Evolutionary conservation across 1,140 invertebrate genomes (phyloP).

Genomic region (Apis mellifera): Amel_HAv3.1 CM009931.2:2585501-2586000

Average conservation of each 20-base stretch:
- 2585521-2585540: slow-evolving; percentile 51
- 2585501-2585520: slow-evolving; percentile 59
- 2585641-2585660: slow-evolving; percentile 47
- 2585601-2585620: slow-evolving; percentile 50
- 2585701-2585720: neutral
- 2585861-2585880: no score
- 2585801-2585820: no score
- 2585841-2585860: no score
- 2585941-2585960: slow-evolving; percentile 61
- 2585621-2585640: slow-evolving; percentile 29
- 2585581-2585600: slow-evolving; percentile 60
- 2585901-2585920: slow-evolving; percentile 53
- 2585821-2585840: no score
- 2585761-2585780: no score
- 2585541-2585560: slow-evolving; percentile 57
- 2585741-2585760: no score
- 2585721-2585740: no score
- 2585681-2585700: slow-evolving; percentile 31
- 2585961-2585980: slow-evolving; percentile 61
- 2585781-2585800: no score
- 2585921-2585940: slow-evolving; percentile 60
- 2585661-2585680: slow-evolving; percentile 59
- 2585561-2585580: slow-evolving; percentile 61
- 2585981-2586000: slow-evolving; percentile 38
- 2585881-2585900: slow-evolving; percentile 42